These are phyloP conservation scores for Riparia riparia DNA, from an alignment of 2,113 vertebrate species.

Conservation along the genomic window DNA sequence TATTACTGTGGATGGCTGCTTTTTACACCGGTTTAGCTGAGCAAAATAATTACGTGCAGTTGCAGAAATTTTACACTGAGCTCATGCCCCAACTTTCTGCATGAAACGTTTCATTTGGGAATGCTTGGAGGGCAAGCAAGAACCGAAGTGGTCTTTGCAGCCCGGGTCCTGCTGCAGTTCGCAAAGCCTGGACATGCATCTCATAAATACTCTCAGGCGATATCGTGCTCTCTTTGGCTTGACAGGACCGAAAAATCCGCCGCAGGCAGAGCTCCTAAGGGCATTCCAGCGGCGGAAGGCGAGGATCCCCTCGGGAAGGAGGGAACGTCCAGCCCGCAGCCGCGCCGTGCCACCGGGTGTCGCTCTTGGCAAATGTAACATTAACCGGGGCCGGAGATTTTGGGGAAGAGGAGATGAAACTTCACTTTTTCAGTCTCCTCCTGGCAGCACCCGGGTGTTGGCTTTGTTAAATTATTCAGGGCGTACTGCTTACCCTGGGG, in stretches of 20 bases:
- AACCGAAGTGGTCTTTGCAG: not conserved
- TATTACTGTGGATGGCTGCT: not conserved
- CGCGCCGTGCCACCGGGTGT: slow-evolving; percentile 52
- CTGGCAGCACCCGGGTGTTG: not conserved
- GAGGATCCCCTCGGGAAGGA: rapidly evolving
- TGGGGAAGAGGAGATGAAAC: not conserved
- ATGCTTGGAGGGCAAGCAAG: not conserved
- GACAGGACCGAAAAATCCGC: not conserved
- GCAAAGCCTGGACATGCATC: not conserved
- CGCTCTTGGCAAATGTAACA: slow-evolving; percentile 83
- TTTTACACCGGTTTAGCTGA: not conserved
- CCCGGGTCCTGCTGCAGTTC: not conserved
- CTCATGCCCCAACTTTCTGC: not conserved
- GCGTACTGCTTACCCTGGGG: not conserved
- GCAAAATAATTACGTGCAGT: not conserved
- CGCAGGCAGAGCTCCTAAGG: rapidly evolving
- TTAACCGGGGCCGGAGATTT: not conserved
- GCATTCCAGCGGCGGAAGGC: rapidly evolving
- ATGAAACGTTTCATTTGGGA: not conserved
- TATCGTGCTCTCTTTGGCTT: not conserved
- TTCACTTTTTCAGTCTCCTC: not conserved
- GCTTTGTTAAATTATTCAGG: not conserved
- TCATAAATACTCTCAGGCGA: not conserved
- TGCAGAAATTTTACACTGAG: not conserved
- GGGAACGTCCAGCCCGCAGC: rapidly evolving